Conservation (phyloP, 2,113 vertebrate genomes). For the Charina bottae region DNA sequence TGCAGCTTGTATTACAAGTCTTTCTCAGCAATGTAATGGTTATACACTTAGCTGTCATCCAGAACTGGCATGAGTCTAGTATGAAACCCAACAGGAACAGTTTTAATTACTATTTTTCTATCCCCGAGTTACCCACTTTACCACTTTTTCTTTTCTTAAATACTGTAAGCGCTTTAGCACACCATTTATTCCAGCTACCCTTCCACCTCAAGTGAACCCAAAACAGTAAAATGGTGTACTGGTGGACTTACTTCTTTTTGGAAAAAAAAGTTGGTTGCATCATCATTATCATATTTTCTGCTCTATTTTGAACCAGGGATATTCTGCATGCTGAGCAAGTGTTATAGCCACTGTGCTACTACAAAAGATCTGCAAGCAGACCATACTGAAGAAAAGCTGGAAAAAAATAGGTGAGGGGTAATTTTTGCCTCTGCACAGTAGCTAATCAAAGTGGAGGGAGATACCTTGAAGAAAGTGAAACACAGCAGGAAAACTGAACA, state of each 20-base stretch:
- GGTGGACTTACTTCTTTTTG: neutral
- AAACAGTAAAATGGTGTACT: neutral
- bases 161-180: neutral
- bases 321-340: neutral
- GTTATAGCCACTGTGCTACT: neutral
- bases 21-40: neutral
- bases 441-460: neutral
- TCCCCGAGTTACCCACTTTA: neutral
- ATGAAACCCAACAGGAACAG: neutral
- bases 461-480: neutral
- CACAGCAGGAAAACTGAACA: neutral
- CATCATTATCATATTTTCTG: neutral
- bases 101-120: neutral
- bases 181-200: neutral
- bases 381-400: neutral
- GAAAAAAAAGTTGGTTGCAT: neutral
- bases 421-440: neutral
- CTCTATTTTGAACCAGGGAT: neutral
- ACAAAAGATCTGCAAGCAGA: neutral
- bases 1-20: neutral
- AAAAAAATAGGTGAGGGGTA: neutral
- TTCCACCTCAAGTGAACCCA: neutral
- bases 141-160: neutral
- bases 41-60: neutral
- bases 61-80: neutral